Conservation (phyloP, 2,888 invertebrate species). For the Orthonychiurus folsomi region DNA sequence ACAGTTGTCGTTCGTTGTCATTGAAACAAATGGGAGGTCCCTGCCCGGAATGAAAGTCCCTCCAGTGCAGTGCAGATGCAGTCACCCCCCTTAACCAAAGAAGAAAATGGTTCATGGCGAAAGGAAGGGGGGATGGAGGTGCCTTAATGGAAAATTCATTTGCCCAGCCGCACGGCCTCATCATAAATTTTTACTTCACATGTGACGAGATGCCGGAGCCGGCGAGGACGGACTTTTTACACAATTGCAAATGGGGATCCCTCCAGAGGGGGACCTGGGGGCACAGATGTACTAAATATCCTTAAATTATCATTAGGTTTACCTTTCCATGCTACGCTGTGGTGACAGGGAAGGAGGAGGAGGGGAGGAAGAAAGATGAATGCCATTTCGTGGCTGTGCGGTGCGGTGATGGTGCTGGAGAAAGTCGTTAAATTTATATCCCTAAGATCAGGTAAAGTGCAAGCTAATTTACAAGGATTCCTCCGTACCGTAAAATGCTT, state of each 20-base stretch:
- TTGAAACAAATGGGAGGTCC: not conserved
- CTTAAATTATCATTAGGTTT: not conserved
- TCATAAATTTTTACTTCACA: not conserved
- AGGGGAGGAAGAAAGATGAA: not conserved
- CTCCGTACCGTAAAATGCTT: too few relatives aligned
- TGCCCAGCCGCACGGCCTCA: not conserved
- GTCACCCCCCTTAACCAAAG: not conserved
- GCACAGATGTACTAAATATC: slow-evolving; percentile 1
- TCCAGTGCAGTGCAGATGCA: not conserved
- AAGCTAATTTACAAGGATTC: not conserved
- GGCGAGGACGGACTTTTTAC: not conserved
- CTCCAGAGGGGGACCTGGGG: not conserved
- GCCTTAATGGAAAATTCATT: not conserved
- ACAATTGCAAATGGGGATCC: not conserved
- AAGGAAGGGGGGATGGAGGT: not conserved
- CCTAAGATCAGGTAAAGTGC: slow-evolving; percentile 1
- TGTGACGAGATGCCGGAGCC: not conserved
- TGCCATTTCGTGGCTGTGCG: not conserved
- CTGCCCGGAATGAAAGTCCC: not conserved
- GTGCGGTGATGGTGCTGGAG: too few relatives aligned
- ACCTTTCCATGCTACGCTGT: not conserved
- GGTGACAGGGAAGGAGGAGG: not conserved
- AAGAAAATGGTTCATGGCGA: not conserved
- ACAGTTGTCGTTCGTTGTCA: not conserved
- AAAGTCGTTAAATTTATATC: too few relatives aligned